Conservation (phyloP, 2,113 vertebrate species). For the Mustela nigripes region DNA sequence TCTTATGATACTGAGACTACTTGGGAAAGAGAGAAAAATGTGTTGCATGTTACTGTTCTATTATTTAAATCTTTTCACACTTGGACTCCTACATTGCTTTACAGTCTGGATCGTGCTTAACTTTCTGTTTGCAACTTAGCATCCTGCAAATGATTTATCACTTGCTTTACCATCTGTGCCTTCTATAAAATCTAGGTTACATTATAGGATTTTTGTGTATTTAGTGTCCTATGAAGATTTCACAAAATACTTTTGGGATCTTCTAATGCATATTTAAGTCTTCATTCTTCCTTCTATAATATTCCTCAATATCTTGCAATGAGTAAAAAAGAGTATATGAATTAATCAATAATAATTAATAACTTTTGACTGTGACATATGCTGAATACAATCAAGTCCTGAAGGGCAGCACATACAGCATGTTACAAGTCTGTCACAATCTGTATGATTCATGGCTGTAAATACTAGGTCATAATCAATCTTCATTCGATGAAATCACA, state of each 20-base stretch:
- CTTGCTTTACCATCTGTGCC: constrained; percentile 68
- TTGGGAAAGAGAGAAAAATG: constrained; percentile 36
- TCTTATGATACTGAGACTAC: not conserved
- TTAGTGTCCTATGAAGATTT: constrained; percentile 29
- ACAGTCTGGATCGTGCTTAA: constrained; percentile 56
- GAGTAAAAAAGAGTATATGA: constrained; percentile 21
- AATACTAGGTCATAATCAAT: constrained; percentile 70
- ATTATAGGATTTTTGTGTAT: constrained; percentile 29
- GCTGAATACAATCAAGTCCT: constrained; percentile 58
- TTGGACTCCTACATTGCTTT: constrained; percentile 57
- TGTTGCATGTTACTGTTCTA: constrained; percentile 14
- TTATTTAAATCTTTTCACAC: constrained; percentile 66
- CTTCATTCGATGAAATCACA: constrained; percentile 74
- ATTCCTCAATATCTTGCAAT: constrained; percentile 2
- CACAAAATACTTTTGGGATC: constrained; percentile 33
- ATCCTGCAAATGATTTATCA: constrained; percentile 65
- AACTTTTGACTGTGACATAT: constrained; percentile 76
- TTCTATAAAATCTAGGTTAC: constrained; percentile 64
- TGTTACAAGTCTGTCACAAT: constrained; percentile 70
- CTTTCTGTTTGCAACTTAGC: constrained; percentile 70
- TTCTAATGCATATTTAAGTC: not conserved
- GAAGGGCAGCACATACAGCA: constrained; percentile 59
- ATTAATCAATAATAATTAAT: constrained; percentile 78
- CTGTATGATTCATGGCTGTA: constrained; percentile 70
- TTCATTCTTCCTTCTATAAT: constrained; percentile 35